A percentile compares a stretch with the other conserved stretches of the same genome.
Evolutionary conservation across 2,888 invertebrate genomes (phyloP).

Genomic region (Tillus elongatus): DNA sequence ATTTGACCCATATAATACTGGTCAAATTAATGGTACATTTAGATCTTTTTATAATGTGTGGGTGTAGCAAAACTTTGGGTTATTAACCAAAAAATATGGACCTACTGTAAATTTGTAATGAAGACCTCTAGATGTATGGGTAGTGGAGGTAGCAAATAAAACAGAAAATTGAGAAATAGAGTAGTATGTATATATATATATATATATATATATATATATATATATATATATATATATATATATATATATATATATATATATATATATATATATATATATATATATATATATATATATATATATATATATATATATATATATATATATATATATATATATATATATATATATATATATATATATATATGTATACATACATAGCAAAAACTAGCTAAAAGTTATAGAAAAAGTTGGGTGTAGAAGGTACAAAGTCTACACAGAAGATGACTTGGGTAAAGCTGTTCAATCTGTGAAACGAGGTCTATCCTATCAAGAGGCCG

Average conservation of each 20-base stretch:
- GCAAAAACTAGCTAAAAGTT: too few relatives aligned
- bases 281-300: conserved; percentile 2
- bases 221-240: conserved; percentile 5
- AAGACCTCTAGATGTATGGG: neutral
- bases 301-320: neutral
- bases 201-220: neutral
- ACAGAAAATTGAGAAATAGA: neutral
- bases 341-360: conserved; percentile 3
- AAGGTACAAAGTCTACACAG: too few relatives aligned
- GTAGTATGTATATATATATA: neutral
- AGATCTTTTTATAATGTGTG: too few relatives aligned
- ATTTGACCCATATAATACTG: too few relatives aligned
- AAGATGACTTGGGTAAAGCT: too few relatives aligned
- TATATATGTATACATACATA: conserved; percentile 9
- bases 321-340: conserved; percentile 2
- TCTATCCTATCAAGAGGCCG: too few relatives aligned
- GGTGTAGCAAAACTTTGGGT: too few relatives aligned
- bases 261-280: neutral
- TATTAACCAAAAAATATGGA: conserved; percentile 2
- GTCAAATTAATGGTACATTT: too few relatives aligned
- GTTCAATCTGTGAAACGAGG: too few relatives aligned
- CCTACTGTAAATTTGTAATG: too few relatives aligned
- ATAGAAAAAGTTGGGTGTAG: too few relatives aligned
- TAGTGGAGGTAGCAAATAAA: neutral
- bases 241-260: conserved; percentile 4